A percentile compares a stretch with the other conserved stretches of the same genome.
Evolutionary conservation across 2,113 vertebrate species (phyloP).

Genomic region (Cyprinus carpio): DNA sequence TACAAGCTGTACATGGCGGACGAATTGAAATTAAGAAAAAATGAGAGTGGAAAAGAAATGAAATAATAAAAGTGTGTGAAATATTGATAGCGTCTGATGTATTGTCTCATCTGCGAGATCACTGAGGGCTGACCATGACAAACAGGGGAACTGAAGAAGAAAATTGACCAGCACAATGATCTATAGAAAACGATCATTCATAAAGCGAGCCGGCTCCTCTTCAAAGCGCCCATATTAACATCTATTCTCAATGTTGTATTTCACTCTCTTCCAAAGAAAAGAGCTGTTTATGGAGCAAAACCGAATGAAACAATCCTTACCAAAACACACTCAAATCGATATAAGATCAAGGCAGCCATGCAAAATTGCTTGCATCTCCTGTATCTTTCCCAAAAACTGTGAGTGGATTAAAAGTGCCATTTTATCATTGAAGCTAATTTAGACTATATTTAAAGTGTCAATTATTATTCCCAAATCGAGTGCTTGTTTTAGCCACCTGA

Average conservation of each 20-base stretch:
- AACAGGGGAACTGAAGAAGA: constrained; percentile 8
- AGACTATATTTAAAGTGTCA: not conserved
- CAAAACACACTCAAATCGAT: not conserved
- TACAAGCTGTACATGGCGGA: not conserved
- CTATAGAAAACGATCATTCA: constrained; percentile 26
- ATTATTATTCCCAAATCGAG: not conserved
- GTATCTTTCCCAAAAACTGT: not conserved
- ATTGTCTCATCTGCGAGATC: constrained; percentile 38
- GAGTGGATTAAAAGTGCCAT: not conserved
- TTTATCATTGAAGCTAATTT: not conserved
- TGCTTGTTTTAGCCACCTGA: not conserved
- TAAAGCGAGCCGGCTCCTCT: constrained; percentile 7
- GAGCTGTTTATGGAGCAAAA: not conserved
- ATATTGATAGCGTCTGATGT: constrained; percentile 46
- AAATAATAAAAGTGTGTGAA: constrained; percentile 22
- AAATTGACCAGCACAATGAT: constrained; percentile 23
- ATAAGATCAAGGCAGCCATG: too few species aligned
- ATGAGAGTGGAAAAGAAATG: not conserved
- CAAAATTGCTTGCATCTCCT: not conserved
- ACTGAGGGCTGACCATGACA: constrained; percentile 11
- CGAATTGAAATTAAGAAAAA: constrained; percentile 4
- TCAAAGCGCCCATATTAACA: not conserved
- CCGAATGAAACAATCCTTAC: not conserved
- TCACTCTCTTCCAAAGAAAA: not conserved
- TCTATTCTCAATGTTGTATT: not conserved